phyloP scores from a whole-genome alignment of 2,113 vertebrate genomes.

The Phainopepla nitens region DNA sequence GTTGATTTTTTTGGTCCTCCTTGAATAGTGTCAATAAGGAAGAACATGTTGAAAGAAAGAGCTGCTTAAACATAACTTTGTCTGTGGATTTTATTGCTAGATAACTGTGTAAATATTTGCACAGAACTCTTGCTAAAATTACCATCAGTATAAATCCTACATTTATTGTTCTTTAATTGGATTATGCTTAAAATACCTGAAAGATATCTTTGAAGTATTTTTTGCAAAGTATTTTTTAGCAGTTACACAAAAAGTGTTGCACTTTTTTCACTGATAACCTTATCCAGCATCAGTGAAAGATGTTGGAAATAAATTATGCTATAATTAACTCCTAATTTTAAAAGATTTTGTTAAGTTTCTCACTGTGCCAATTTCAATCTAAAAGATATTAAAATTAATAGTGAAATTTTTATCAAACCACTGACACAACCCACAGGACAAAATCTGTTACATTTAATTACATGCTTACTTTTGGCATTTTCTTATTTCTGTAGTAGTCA shows the following conservation, averaged over 20 bases:
- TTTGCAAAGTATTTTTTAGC: background rate
- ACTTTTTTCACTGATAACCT: background rate
- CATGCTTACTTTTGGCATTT: background rate
- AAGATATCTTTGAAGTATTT: background rate
- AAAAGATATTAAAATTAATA: background rate
- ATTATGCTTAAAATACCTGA: background rate
- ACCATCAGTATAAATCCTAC: background rate
- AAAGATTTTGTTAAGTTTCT: background rate
- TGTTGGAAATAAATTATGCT: background rate
- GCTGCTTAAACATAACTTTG: background rate
- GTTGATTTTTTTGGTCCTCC: background rate
- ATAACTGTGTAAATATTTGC: background rate
- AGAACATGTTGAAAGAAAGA: background rate
- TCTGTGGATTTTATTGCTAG: background rate
- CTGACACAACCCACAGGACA: background rate
- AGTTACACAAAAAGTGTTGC: background rate
- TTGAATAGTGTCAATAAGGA: background rate
- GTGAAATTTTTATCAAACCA: background rate
- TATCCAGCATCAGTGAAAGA: background rate
- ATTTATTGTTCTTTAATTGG: background rate
- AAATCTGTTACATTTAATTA: background rate
- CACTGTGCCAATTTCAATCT: background rate
- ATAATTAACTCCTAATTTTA: background rate
- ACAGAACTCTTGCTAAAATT: background rate
- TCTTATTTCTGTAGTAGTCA: background rate